Percentiles rank a stretch among this genome's conserved stretches.
Conservation (phyloP, 2,113 vertebrate genomes). For the Genyomyrus donnyi region DNA sequence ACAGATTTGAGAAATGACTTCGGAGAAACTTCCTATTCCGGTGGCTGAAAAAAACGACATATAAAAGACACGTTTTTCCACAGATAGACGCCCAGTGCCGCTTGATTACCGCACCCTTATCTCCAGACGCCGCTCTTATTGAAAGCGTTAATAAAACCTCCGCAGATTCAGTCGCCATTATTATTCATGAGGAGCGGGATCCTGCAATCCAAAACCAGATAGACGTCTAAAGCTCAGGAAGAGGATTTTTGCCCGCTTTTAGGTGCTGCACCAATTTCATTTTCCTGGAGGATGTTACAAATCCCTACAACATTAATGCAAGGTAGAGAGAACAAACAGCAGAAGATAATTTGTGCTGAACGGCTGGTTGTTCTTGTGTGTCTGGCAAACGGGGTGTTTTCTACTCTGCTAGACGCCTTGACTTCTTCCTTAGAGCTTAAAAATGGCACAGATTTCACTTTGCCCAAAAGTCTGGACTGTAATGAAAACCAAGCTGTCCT, state of each 20-base stretch:
- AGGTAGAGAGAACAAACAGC: neutral
- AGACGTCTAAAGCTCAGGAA: constrained; percentile 40
- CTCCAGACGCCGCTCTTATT: constrained; percentile 36
- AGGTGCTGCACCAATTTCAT: constrained; percentile 26
- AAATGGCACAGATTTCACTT: neutral
- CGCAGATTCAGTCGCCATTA: neutral
- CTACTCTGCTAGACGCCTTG: neutral
- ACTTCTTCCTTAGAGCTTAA: neutral
- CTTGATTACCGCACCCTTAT: constrained; percentile 49
- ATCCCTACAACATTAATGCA: constrained; percentile 8
- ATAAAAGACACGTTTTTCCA: constrained; percentile 36
- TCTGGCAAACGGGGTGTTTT: neutral
- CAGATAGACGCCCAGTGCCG: constrained; percentile 36
- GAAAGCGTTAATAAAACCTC: neutral
- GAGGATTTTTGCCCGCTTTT: constrained; percentile 32
- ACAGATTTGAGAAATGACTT: constrained; percentile 44
- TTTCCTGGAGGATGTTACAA: constrained; percentile 29
- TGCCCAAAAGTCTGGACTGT: neutral
- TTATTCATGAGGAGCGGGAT: neutral
- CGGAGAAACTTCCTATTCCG: neutral
- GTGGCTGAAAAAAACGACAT: constrained; percentile 14
- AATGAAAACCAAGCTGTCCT: neutral
- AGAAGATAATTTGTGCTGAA: neutral
- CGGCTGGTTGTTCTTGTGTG: neutral
- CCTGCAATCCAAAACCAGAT: constrained; percentile 34